A percentile compares a stretch with the other conserved stretches of the same genome.
phyloP scores from a whole-genome alignment of 2,888 invertebrate genomes.

The Cremastobaeus sp. region DNA sequence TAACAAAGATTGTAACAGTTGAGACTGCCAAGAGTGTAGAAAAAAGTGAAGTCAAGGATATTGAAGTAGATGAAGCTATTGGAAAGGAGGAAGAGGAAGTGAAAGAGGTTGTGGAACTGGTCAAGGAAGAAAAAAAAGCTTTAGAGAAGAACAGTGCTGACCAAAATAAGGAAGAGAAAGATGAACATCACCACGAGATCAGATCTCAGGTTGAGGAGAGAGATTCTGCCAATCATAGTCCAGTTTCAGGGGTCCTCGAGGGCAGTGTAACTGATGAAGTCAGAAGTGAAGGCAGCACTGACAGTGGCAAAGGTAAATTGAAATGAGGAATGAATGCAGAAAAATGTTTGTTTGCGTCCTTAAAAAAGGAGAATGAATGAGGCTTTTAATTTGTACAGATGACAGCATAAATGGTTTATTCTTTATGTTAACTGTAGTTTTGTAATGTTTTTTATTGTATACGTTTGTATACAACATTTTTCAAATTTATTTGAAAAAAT shows the following conservation, averaged over 20 bases:
- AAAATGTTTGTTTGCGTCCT: too few species aligned
- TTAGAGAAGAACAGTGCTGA: not conserved
- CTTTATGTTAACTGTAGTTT: too few species aligned
- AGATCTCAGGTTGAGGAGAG: constrained; percentile 7
- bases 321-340: too few species aligned
- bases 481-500: too few species aligned
- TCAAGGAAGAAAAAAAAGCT: not conserved
- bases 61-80: not conserved
- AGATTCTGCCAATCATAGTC: constrained; percentile 79
- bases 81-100: not conserved
- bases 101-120: not conserved
- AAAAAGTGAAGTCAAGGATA: not conserved
- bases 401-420: too few species aligned
- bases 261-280: constrained; percentile 76
- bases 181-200: not conserved
- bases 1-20: too few species aligned
- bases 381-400: too few species aligned
- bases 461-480: too few species aligned
- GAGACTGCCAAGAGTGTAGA: too few species aligned
- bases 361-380: too few species aligned
- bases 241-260: constrained; percentile 84
- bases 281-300: constrained; percentile 84
- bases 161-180: not conserved
- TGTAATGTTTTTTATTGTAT: too few species aligned
- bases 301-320: constrained; percentile 92